Evolutionary conservation across 2,888 invertebrate species (phyloP).

Genomic region (Nomada hirtipes): DNA sequence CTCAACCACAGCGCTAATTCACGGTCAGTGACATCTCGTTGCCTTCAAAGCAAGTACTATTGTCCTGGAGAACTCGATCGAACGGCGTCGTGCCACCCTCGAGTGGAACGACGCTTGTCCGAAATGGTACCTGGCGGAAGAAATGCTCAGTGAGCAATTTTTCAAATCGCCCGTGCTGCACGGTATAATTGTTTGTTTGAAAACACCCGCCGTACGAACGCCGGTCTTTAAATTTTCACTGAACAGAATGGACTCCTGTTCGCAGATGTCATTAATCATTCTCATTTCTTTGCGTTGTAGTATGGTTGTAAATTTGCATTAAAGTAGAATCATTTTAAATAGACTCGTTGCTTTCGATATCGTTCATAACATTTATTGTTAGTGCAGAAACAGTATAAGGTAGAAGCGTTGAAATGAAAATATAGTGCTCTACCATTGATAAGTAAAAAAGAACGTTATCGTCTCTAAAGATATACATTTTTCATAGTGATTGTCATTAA

Average conservation of each 20-base stretch:
- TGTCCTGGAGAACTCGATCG: constrained; percentile 78
- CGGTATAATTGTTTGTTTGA: constrained; percentile 75
- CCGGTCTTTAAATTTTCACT: background rate
- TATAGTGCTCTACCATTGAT: too few relatives aligned
- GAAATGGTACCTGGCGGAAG: constrained; percentile 76
- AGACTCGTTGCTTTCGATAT: too few relatives aligned
- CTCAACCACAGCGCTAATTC: constrained; percentile 80
- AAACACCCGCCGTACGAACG: constrained; percentile 66
- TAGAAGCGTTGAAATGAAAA: too few relatives aligned
- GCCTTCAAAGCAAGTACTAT: constrained; percentile 83
- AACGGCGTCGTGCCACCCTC: constrained; percentile 67
- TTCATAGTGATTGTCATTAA: too few relatives aligned
- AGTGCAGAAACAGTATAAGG: too few relatives aligned
- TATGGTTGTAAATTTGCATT: too few relatives aligned
- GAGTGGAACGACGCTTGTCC: constrained; percentile 58
- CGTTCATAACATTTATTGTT: too few relatives aligned
- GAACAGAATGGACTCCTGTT: background rate
- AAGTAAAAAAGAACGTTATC: too few relatives aligned
- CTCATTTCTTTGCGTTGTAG: background rate
- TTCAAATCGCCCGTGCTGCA: constrained; percentile 49
- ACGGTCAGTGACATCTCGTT: constrained; percentile 82
- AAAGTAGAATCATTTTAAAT: too few relatives aligned
- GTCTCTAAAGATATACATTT: too few relatives aligned
- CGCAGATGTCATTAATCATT: constrained; percentile 26
- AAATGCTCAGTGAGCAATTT: constrained; percentile 78